Percentiles rank a stretch among this genome's conserved stretches.
Evolutionary conservation across 37 sponge, comb jelly and placozoan species (phyloP).

Genomic region (Theonella swinhoei): DNA sequence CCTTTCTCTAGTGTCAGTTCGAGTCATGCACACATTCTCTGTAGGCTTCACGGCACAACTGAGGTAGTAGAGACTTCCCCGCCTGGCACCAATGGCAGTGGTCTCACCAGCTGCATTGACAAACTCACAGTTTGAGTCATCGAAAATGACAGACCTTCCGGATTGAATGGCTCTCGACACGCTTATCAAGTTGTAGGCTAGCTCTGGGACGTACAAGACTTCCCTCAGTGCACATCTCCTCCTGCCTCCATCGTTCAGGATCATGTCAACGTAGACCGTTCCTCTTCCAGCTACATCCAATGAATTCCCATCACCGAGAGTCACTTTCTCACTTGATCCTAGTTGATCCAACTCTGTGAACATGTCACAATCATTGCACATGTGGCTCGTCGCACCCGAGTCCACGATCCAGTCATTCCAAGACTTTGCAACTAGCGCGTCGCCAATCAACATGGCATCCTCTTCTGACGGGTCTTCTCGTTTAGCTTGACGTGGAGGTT

Average conservation of each 20-base stretch:
- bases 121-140: no score
- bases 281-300: neutral
- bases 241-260: constrained; percentile 2
- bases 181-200: constrained; percentile 8
- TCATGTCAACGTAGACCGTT: neutral
- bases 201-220: constrained; percentile 7
- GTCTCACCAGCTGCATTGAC: no score
- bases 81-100: no score
- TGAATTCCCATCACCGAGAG: constrained; percentile 15
- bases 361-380: neutral
- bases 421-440: constrained; percentile 10
- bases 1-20: no score
- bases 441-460: neutral
- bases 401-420: constrained; percentile 35
- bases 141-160: no score
- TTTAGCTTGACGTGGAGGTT: neutral
- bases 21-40: no score
- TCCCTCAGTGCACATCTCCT: neutral
- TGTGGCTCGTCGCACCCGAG: constrained; percentile 37
- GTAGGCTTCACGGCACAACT: no score
- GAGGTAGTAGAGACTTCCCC: no score
- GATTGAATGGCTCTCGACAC: neutral
- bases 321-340: neutral
- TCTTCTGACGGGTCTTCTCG: neutral
- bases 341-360: neutral